Evolutionary conservation across 2,113 vertebrate genomes (phyloP), one percentile per base, ranked within the genome.

Genomic region (Oncorhynchus tshawytscha): DNA sequence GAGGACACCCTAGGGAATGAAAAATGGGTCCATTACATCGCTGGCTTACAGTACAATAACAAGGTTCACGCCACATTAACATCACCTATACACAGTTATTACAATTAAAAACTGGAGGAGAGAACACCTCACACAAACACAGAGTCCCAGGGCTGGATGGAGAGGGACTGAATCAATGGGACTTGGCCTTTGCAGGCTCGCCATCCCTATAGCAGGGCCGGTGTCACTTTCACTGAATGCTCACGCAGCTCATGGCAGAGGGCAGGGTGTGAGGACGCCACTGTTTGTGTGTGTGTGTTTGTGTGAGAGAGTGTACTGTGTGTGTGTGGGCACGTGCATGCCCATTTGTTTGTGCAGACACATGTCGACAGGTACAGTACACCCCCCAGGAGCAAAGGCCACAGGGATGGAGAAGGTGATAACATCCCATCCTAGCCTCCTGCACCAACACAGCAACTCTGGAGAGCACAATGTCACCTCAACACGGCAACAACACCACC

Each of bases 21-120:
- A 76, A 71, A 74, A 77, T 62, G 59, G 73, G 34, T 69, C 77
- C 68, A 77, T 83, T 83, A 79, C 66, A 16, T 45, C 34, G 81
- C 62, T 73, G 48, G 59, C 67, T 67, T 79, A 83, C 59, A 71
- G 76, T 73, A 45, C 74, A 80, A 74, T 74, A 70, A 25, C 13
- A 71, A n/a, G 67, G 66, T 57, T 69, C 25, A 24, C 34, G 22
- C 54, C 2, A 48, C 75, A 60, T 65, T 70, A 71, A 68, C 62
- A n/a, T 64, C 29, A 76, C 39, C 71, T 45, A 45, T 45, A 59
- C 39, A 45, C 57, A 62, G 18, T 62, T 62, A 73, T 73, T 39
- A 45, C 6, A 11, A 45, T 45, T 45, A 45, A 45, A 45, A 45
- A 45, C 39, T 2, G 15, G 34, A 24, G 11, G 27, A 73, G 22